phyloP scores from a whole-genome alignment of 2,888 invertebrate genomes.

The Nomada hirtipes region DNA sequence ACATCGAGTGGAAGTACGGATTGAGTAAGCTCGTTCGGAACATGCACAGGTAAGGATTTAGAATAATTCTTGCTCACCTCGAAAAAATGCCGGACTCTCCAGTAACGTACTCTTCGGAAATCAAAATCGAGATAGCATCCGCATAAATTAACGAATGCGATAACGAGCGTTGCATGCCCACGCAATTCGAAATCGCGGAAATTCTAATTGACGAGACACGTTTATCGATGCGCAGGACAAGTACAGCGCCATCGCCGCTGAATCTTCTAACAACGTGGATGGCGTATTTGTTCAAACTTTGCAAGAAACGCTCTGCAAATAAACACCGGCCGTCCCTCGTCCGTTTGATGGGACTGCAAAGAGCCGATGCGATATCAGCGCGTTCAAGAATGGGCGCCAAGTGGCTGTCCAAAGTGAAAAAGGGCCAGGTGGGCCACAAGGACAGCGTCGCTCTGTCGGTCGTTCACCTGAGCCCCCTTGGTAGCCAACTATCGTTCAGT shows the following conservation, averaged over 20 bases:
- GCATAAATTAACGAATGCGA: background rate
- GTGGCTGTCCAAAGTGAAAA: constrained; percentile 95
- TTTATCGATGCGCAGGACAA: constrained; percentile 87
- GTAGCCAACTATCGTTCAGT: constrained; percentile 92
- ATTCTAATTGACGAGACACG: constrained; percentile 48
- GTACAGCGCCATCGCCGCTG: constrained; percentile 98
- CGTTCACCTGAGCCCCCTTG: constrained; percentile 92
- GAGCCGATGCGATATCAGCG: constrained; percentile 89
- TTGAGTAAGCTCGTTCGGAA: constrained; percentile 98
- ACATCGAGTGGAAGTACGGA: constrained; percentile 99
- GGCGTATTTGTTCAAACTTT: constrained; percentile 92
- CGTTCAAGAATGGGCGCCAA: constrained; percentile 94
- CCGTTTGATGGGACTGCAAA: constrained; percentile 91
- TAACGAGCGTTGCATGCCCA: constrained; percentile 7
- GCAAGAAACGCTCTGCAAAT: constrained; percentile 89
- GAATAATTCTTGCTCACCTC: constrained; percentile 4
- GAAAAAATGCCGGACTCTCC: background rate
- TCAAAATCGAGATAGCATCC: constrained; percentile 2
- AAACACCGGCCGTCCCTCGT: constrained; percentile 93
- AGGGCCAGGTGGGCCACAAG: constrained; percentile 92
- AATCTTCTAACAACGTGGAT: constrained; percentile 98
- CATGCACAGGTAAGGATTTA: constrained; percentile 90
- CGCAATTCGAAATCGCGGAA: background rate
- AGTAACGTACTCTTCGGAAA: background rate
- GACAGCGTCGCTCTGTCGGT: constrained; percentile 92